Evolutionary conservation across 2,888 invertebrate species (phyloP).

Genomic region (Acanthosoma haemorrhoidale): DNA sequence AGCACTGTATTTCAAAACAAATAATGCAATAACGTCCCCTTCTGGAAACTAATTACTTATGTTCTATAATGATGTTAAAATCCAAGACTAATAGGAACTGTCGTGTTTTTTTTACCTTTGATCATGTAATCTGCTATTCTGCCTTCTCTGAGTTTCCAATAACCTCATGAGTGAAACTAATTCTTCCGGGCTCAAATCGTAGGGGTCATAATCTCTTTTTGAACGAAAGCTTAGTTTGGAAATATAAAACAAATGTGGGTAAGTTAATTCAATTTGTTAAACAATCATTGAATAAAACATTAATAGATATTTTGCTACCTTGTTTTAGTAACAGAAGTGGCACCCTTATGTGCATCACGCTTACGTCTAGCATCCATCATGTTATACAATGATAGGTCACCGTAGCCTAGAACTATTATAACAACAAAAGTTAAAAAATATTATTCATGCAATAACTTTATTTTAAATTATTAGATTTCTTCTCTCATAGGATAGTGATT

Average conservation of each 20-base stretch:
- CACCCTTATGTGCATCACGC: constrained; percentile 34
- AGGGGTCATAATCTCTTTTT: constrained; percentile 44
- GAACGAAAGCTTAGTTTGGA: constrained; percentile 31
- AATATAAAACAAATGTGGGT: background rate
- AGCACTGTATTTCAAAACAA: too few relatives aligned
- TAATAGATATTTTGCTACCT: constrained; percentile 17
- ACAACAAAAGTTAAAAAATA: too few relatives aligned
- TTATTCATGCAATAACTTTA: too few relatives aligned
- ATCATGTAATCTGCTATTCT: constrained; percentile 42
- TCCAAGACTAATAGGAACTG: too few relatives aligned
- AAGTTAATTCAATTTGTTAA: background rate
- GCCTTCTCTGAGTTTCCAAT: constrained; percentile 46
- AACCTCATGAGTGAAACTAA: constrained; percentile 46
- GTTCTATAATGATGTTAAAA: too few relatives aligned
- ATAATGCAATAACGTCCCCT: too few relatives aligned
- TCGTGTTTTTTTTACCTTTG: constrained; percentile 9
- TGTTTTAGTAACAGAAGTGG: constrained; percentile 4
- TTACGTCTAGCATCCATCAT: constrained; percentile 37
- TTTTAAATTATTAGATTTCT: too few relatives aligned
- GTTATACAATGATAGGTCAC: constrained; percentile 35
- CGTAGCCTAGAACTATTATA: constrained; percentile 10
- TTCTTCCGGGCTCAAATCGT: constrained; percentile 46
- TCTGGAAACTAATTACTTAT: too few relatives aligned
- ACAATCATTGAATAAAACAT: background rate
- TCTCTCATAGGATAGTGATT: too few relatives aligned